A percentile compares a stretch with the other conserved stretches of the same genome.
Evolutionary conservation across 2,888 invertebrate species (phyloP).

Genomic region (Scaptodrosophila latifasciaeformis): DNA sequence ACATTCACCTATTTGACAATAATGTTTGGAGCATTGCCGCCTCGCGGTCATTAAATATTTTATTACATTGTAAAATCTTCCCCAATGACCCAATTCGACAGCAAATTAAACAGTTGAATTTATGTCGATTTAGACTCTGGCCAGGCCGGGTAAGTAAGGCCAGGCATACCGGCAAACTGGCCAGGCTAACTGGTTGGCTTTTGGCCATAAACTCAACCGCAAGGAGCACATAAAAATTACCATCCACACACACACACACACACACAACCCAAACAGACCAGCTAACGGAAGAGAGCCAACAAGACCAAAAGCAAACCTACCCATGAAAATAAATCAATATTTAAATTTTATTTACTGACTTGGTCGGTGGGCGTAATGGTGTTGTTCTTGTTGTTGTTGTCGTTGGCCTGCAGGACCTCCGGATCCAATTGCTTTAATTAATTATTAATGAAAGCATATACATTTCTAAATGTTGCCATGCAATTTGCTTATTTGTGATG

Average conservation of each 20-base stretch:
- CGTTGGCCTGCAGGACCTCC: no score
- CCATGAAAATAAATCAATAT: constrained; percentile 44
- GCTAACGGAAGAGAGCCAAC: neutral
- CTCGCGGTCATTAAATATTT: constrained; percentile 20
- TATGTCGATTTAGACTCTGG: constrained; percentile 18
- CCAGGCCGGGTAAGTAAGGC: constrained; percentile 29
- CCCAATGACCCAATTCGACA: constrained; percentile 54
- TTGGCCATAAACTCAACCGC: neutral
- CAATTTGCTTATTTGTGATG: neutral
- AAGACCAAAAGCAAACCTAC: neutral
- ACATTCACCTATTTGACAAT: no score
- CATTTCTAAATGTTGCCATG: neutral
- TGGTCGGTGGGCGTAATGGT: constrained; percentile 42
- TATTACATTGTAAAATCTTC: constrained; percentile 49
- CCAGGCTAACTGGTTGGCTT: no score
- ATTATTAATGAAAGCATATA: constrained; percentile 50
- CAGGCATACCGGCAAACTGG: no score
- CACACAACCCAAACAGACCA: no score
- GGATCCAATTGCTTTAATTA: constrained; percentile 32
- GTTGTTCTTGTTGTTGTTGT: no score
- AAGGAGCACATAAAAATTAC: neutral
- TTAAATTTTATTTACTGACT: constrained; percentile 36
- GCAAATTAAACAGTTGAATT: constrained; percentile 44
- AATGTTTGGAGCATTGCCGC: no score
- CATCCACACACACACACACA: no score